Conservation (phyloP, 2,888 invertebrate species). For the Campoplex nolae region DNA sequence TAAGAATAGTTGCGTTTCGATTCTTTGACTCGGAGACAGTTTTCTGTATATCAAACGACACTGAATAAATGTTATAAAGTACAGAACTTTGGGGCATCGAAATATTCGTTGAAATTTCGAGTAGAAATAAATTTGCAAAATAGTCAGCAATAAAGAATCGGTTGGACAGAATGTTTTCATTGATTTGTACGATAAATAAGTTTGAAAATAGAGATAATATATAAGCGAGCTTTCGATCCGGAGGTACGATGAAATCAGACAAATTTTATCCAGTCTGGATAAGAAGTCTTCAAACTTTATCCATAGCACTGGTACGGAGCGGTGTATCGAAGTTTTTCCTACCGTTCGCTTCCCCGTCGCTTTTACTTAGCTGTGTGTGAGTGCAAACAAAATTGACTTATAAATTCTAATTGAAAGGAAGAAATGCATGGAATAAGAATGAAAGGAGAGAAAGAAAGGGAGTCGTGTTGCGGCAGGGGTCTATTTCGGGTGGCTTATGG, state of each 20-base stretch:
- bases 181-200: background rate
- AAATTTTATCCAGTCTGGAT: background rate
- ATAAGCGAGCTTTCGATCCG: background rate
- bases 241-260: background rate
- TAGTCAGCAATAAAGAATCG: background rate
- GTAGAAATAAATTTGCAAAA: background rate
- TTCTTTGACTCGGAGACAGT: background rate
- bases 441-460: slow-evolving; percentile 42
- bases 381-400: slow-evolving; percentile 36
- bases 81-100: no score
- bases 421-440: slow-evolving; percentile 54
- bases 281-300: slow-evolving; percentile 26
- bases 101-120: background rate
- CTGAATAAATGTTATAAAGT: background rate
- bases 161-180: background rate
- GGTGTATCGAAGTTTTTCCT: slow-evolving; percentile 28
- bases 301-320: background rate
- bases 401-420: slow-evolving; percentile 44
- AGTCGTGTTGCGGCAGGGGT: background rate
- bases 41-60: background rate
- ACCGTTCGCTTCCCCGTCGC: background rate
- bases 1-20: background rate
- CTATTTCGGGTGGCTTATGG: slow-evolving; percentile 19
- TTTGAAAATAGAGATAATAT: background rate
- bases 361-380: background rate